Evolutionary conservation across 2,113 vertebrate genomes (phyloP), one percentile per base, ranked within the genome.

Genomic region (Cettia cetti): DNA sequence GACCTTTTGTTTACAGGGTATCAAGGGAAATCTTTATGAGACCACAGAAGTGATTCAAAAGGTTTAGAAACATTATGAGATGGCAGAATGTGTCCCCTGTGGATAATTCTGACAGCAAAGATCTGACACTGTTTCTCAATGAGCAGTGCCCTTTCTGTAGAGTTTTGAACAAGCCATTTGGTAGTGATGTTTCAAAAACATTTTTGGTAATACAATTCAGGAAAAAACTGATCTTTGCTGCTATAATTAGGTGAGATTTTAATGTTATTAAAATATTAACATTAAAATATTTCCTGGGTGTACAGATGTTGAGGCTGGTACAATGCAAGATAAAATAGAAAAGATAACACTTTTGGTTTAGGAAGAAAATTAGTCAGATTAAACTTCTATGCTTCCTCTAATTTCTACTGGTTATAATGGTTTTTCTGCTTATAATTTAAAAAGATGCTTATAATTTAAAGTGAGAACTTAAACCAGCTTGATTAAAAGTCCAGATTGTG

Each of bases 1-100:
- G 89, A 97, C 65, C 93, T 95, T 96, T 96, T 96, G 85, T 96
- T 94, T 96, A 95, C 70, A 91, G 60, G 37, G 69, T 95, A 75
- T 33, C 86, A 35, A 18, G 91, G 92, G 71, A 97, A 97, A 94
- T 96, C 69, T 93, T 93, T 79, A 88, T 75, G 94, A 94, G 80
- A 90, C 74, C 76, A 85, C 33, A 74, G 44, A 71, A 92, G 56
- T 85, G 90, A 86, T 86, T 89, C 72, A 74, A 89, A 96, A 82
- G 57, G 69, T 92, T 96, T 97, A 26, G 86, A 94, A 89, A 84
- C 50, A 86, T 94, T 90, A 92, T 33, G 59, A 91, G 95, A 90
- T 50, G 42, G 28, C 60, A 79, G 61, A 90, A 92, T 40, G 49
- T 90, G 42, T 89, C 77, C 69, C 42, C 27, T 16, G 66, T 61